Evolutionary conservation across 64 coral and sea anemone species (phyloP).

Genomic region (Astreopora myriophthalma): DNA sequence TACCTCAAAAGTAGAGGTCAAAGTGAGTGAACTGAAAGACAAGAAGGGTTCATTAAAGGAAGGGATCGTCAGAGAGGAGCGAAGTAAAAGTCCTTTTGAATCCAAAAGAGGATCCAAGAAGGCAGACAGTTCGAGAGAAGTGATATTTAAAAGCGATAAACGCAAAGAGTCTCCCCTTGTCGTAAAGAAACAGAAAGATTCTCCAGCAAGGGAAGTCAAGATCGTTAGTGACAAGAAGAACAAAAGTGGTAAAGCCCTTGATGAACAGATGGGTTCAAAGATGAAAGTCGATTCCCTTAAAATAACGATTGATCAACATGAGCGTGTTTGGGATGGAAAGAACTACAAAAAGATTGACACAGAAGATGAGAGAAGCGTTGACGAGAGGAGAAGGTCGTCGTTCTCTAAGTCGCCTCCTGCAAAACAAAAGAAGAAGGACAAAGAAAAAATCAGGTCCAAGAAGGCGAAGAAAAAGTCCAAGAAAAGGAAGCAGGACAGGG

Average conservation of each 20-base stretch:
- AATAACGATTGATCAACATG: constrained; percentile 18
- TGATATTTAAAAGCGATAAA: constrained; percentile 36
- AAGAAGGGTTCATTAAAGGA: background rate
- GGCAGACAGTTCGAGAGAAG: constrained; percentile 20
- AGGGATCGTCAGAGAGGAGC: background rate
- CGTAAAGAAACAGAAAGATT: background rate
- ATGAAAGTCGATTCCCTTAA: constrained; percentile 1
- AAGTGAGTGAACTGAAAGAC: background rate
- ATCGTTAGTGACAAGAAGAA: constrained; percentile 11
- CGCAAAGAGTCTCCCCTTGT: background rate
- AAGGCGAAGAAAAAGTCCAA: constrained; percentile 43
- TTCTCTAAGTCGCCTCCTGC: constrained; percentile 19
- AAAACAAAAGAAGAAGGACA: constrained; percentile 33
- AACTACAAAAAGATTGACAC: background rate
- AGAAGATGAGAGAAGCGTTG: background rate
- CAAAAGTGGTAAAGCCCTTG: background rate
- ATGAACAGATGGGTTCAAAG: background rate
- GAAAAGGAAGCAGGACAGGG: constrained; percentile 4
- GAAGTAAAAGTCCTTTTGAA: background rate
- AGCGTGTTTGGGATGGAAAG: background rate
- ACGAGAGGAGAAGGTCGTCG: background rate
- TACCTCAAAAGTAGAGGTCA: background rate
- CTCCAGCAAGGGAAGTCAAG: constrained; percentile 5
- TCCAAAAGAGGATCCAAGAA: background rate
- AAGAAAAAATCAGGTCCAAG: constrained; percentile 27